These are phyloP conservation scores for Drosophila nr. fundita DNA, from an alignment of 2,888 invertebrate species.

Conservation along the genomic window DNA sequence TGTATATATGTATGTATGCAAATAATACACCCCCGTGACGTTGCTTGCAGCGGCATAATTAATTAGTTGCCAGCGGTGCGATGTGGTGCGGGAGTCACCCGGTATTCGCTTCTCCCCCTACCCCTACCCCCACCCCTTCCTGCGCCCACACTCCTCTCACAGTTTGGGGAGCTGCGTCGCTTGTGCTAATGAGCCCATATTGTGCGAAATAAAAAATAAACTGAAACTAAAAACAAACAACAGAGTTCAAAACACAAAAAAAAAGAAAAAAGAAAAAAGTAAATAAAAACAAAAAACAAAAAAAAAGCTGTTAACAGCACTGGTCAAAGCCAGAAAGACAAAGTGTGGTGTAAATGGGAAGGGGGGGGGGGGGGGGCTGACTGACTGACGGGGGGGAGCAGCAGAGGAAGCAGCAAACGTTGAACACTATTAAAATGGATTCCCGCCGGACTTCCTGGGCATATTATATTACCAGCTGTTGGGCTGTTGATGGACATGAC, in stretches of 20 bases:
- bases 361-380: neutral
- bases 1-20: conserved; percentile 30
- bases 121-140: neutral
- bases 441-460: conserved; percentile 79
- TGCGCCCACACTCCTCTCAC: neutral
- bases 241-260: neutral
- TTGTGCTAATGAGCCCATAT: conserved; percentile 80
- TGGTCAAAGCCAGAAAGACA: conserved; percentile 32
- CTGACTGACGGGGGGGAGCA: neutral
- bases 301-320: conserved; percentile 57
- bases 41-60: conserved; percentile 76
- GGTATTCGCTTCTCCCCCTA: neutral
- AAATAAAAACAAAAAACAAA: conserved; percentile 35
- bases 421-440: conserved; percentile 78
- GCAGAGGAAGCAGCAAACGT: conserved; percentile 30
- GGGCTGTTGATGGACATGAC: conserved; percentile 73
- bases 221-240: conserved; percentile 47
- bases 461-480: conserved; percentile 75
- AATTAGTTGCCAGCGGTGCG: conserved; percentile 72
- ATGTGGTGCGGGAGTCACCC: neutral
- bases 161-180: conserved; percentile 40
- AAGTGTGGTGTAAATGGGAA: too few relatives aligned
- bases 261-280: conserved; percentile 31
- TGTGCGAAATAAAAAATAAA: conserved; percentile 65
- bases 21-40: conserved; percentile 80